A percentile compares a stretch with the other conserved stretches of the same genome.
Conservation (phyloP, 2,797 vertebrate species). For the Remorina albescens region DNA sequence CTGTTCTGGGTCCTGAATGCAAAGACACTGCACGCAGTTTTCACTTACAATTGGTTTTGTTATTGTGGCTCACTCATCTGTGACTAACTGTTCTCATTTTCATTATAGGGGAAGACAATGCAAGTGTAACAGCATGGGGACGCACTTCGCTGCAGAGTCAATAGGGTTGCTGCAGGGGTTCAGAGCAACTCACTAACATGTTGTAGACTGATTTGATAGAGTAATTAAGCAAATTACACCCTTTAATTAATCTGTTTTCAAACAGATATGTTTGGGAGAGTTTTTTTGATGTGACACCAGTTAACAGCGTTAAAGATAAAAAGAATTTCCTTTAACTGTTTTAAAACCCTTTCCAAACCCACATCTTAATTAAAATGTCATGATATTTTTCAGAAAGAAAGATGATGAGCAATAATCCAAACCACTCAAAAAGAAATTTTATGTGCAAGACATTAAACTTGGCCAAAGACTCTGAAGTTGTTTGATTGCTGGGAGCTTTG, state of each 20-base stretch:
- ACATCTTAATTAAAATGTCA: neutral
- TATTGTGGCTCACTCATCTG: slow-evolving; percentile 35
- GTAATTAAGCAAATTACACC: slow-evolving; percentile 8
- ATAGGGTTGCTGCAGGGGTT: slow-evolving; percentile 3
- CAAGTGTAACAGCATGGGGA: slow-evolving; percentile 21
- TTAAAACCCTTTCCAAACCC: neutral
- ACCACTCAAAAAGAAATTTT: slow-evolving; percentile 23
- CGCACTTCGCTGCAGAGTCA: neutral
- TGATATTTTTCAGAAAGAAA: neutral
- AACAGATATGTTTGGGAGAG: neutral
- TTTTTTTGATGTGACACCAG: slow-evolving; percentile 12
- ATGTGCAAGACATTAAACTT: slow-evolving; percentile 7
- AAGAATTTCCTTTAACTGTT: slow-evolving; percentile 4
- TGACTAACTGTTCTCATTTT: slow-evolving; percentile 43
- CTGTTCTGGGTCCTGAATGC: slow-evolving; percentile 4
- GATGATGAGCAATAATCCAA: slow-evolving; percentile 10
- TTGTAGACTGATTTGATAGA: slow-evolving; percentile 4
- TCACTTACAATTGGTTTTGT: slow-evolving; percentile 47
- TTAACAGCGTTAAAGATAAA: neutral
- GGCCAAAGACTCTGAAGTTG: slow-evolving; percentile 13
- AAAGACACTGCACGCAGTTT: slow-evolving; percentile 39
- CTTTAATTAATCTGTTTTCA: slow-evolving; percentile 8
- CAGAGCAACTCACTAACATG: slow-evolving; percentile 2
- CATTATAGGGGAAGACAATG: slow-evolving; percentile 18
- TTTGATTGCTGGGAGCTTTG: slow-evolving; percentile 39